Base-by-base conservation (phyloP, 2,113 vertebrate genomes). In the Eclectus roratus region DNA sequence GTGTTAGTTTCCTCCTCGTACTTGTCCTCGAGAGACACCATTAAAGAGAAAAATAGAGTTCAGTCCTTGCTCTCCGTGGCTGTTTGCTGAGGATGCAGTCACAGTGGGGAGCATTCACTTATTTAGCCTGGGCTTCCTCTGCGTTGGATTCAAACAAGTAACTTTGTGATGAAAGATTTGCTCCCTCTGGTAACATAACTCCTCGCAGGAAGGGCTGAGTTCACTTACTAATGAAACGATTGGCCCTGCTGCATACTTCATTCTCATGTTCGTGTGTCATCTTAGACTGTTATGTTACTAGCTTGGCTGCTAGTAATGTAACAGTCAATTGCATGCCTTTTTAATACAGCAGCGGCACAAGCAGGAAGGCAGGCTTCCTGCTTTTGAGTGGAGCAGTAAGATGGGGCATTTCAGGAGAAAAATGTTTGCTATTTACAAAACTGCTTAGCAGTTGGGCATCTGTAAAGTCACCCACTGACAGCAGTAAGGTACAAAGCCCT, bases 281-380 rank as follows among this genome's bases (percentile, higher is more conserved):
- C 85, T 82, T n/a, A 73, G 78, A 64, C 44, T 69, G 52, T 80
- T 80, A 61, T 2, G 33, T 63, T 84, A 69, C 28, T 44, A n/a
- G 55, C 41, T 69, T 47, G 64, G 64, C 60, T 83, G 82, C 50
- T 68, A 39, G 77, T 46, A 86, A 91, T 14, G 2, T 37, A 88
- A 60, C 47, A 81, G 80, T 55, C 60, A 58, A 55, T 80, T 35
- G 47, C 24, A 15, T 13, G n/a, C 9, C 24, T 77, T 71, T 85
- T 64, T 7, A 82, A 80, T 95, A 41, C 28, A 90, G 82, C 46
- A 37, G 56, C 14, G 27, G 74, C 68, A 93, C 55, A 47, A 66
- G 85, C 64, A 80, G 94, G 79, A 93, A 93, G 85, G n/a, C 89
- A 82, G 46, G 60, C 69, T 86, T 95, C 89, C 94, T 80, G 89